Percentiles rank a stretch among this genome's conserved stretches.
These are phyloP conservation scores for Planiliza haematocheilus DNA, from an alignment of 2,113 vertebrate species.

Conservation along the genomic window DNA sequence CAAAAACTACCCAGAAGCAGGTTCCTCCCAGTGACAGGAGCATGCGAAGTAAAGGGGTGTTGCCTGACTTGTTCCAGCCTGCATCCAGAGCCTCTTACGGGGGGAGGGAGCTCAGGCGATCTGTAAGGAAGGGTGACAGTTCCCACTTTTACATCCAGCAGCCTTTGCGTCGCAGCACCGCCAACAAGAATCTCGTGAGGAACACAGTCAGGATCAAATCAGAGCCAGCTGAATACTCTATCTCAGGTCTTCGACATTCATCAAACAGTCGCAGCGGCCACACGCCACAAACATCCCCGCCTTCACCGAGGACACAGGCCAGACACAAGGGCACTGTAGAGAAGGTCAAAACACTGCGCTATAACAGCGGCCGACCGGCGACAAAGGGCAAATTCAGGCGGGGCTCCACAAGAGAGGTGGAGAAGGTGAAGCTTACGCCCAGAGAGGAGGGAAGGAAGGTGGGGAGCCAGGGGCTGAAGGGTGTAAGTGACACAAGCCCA, in stretches of 20 bases:
- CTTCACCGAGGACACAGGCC: slow-evolving; percentile 36
- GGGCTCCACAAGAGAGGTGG: slow-evolving; percentile 29
- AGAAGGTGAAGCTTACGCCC: slow-evolving; percentile 33
- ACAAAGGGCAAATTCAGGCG: slow-evolving; percentile 62
- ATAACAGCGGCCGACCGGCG: slow-evolving; percentile 69
- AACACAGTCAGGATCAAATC: slow-evolving; percentile 73
- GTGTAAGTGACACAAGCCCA: slow-evolving; percentile 8
- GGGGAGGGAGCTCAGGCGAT: slow-evolving; percentile 68
- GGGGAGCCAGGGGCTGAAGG: slow-evolving; percentile 26
- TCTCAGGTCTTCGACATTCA: slow-evolving; percentile 64
- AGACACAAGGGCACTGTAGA: slow-evolving; percentile 42
- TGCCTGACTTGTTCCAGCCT: slow-evolving; percentile 65
- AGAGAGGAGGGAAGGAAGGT: slow-evolving; percentile 55
- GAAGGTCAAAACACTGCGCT: slow-evolving; percentile 61
- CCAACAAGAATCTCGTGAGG: slow-evolving; percentile 48
- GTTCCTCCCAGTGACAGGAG: slow-evolving; percentile 74
- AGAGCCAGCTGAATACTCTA: slow-evolving; percentile 69
- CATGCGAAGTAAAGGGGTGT: slow-evolving; percentile 74
- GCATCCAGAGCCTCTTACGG: slow-evolving; percentile 35
- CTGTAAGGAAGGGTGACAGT: slow-evolving; percentile 50
- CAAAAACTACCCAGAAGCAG: slow-evolving; percentile 2
- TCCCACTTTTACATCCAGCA: slow-evolving; percentile 29
- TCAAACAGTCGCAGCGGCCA: neutral
- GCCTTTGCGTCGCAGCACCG: slow-evolving; percentile 15
- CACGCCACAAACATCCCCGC: slow-evolving; percentile 9